Base-by-base conservation (phyloP, 2,888 invertebrate genomes). In the Drosophila parthenogenetica region DNA sequence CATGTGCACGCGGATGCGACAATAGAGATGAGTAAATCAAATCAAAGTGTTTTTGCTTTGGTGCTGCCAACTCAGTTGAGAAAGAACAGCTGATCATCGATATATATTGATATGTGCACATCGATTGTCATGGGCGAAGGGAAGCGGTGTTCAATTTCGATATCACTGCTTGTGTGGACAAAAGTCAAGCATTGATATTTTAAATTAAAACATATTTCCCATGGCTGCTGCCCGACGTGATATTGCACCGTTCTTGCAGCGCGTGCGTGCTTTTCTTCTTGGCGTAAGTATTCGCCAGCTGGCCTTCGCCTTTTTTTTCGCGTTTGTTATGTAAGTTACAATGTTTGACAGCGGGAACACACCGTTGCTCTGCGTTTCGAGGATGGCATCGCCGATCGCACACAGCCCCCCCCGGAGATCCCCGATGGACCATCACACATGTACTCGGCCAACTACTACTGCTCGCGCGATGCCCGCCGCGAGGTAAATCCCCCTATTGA, bases 361-460 rank as follows among this genome's bases (percentile, higher is more conserved):
- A 94, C 92, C 1, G 93, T 93, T 64, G 94, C 95, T 0, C 89
- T 96, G 48, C 94, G 97, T 79, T 97, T 95, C 87, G 94, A 95
- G 74, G 94, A 95, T 37, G 91, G 93, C 3, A 10, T 96, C 40
- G 93, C 96, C 2, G 93, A 94, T 10, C 95, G 98, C 84, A 96
- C 96, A 57, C 97, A 97, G 90, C 97, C 97, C 22, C 95, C 93
- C 14, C 98, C 98, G 48, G 92, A 94, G 60, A 91, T 98, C 54
- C 98, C 97, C 17, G 96, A 95, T 70, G 98, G 98, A 10, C 95
- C 96, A 2, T 93, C 95, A 32, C 96, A 97, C 92, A 94, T 93
- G 91, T 93, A 97, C 68, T 94, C 95, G 13, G 94, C 94, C 49
- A 98, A 98, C 92, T 97, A 98, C 91, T 98, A 99, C 89, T 96